Evolutionary conservation across 2,888 invertebrate species (phyloP), one percentile per base, ranked within the genome.

Genomic region (Noctuana brunneofusca): DNA sequence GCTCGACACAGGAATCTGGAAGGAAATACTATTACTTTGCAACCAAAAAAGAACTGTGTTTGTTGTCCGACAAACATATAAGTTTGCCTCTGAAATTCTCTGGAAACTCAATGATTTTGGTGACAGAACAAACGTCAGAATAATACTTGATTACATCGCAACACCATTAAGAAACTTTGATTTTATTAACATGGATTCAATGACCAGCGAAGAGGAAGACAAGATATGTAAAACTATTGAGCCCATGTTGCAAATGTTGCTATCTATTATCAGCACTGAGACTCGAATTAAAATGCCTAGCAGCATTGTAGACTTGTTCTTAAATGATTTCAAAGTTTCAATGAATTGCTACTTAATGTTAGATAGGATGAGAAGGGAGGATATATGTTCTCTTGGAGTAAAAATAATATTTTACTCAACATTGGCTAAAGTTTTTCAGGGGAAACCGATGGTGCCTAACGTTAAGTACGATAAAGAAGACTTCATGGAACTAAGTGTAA

Each of bases 31-130:
- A 3, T 89, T 89, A 63, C 92, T 94, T 55, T 94, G 93, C 65
- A 93, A 94, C 69, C 87, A 93, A 59, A 94, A 93, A 78, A 93
- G 94, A 65, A 96, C 96, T 0, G 87, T 96, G 43, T 96, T 96
- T 74, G 93, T 96, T 9, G 92, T 94, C 0, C 91, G 94, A 41
- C 94, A 95, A 75, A 93, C 94, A 6, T 93, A 94, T 59, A 92
- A 92, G 64, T 94, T 96, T 71, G 84, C 95, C 16, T 92, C 92
- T 16, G 87, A 89, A 64, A 89, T 95, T 59, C 73, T 95, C 0
- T 93, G 93, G 83, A 93, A 91, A 76, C 79, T 92, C 1, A 87
- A 91, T 18, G 89, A 92, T 55, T 81, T 92, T 2, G 78, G 73
- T 38, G 92, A 94, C 69, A 78, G 79, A 49, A 75, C 79, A 16